These are phyloP conservation scores for Pteronotus mesoamericanus DNA, from an alignment of 2,797 vertebrate genomes.

Conservation along the genomic window DNA sequence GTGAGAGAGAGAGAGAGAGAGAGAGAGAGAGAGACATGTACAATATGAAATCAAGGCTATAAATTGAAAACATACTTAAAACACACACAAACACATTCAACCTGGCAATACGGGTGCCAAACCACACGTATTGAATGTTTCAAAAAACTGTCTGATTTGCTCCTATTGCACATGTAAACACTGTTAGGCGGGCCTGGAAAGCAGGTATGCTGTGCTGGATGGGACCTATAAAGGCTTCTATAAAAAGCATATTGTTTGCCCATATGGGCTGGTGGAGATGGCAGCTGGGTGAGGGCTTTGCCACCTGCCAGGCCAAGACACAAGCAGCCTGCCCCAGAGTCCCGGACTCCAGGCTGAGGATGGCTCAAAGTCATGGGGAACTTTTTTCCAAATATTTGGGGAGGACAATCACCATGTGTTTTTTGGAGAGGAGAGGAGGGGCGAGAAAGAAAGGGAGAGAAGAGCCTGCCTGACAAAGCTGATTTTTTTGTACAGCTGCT, in stretches of 20 bases:
- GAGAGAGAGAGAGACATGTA: too few relatives aligned
- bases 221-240: slow-evolving; percentile 76
- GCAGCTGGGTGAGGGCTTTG: slow-evolving; percentile 79
- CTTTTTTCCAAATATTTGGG: slow-evolving; percentile 74
- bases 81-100: slow-evolving; percentile 21
- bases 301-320: slow-evolving; percentile 73
- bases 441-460: slow-evolving; percentile 11
- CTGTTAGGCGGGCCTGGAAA: slow-evolving; percentile 63
- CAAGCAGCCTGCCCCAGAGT: slow-evolving; percentile 76
- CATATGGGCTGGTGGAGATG: slow-evolving; percentile 79
- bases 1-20: too few relatives aligned
- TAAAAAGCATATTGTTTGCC: slow-evolving; percentile 81
- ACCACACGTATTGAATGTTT: slow-evolving; percentile 54
- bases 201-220: slow-evolving; percentile 32
- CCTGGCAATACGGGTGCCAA: slow-evolving; percentile 59
- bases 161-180: slow-evolving; percentile 68
- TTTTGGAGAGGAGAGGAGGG: not conserved
- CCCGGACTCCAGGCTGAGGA: slow-evolving; percentile 76
- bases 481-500: slow-evolving; percentile 63
- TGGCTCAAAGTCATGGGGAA: slow-evolving; percentile 76
- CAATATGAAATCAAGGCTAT: slow-evolving; percentile 5
- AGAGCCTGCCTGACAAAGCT: slow-evolving; percentile 69
- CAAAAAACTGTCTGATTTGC: slow-evolving; percentile 77
- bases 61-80: slow-evolving; percentile 53
- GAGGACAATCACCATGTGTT: slow-evolving; percentile 65